phyloP scores from a whole-genome alignment of 2,797 vertebrate species.

The Clarias laeviceps region DNA sequence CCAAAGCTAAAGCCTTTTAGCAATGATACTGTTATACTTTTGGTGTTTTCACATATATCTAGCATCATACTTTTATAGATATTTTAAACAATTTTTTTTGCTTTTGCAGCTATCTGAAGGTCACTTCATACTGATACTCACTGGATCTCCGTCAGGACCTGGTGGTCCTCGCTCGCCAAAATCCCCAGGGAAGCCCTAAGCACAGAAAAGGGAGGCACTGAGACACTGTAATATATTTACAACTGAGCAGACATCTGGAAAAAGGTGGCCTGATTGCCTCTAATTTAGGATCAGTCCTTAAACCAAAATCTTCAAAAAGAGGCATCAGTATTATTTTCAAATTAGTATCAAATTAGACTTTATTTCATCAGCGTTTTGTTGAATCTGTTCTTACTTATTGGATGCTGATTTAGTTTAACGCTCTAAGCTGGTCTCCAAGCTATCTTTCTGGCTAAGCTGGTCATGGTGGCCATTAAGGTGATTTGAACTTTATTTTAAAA shows the following conservation, averaged over 20 bases:
- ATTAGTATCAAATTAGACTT: neutral
- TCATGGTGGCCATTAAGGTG: no score
- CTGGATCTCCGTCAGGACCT: slow-evolving; percentile 92
- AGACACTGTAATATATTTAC: slow-evolving; percentile 32
- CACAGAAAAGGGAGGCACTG: slow-evolving; percentile 61
- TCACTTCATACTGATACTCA: slow-evolving; percentile 74
- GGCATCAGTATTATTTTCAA: neutral
- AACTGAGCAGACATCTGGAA: slow-evolving; percentile 10
- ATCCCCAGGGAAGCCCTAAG: slow-evolving; percentile 93
- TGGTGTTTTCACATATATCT: neutral
- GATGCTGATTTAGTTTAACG: no score
- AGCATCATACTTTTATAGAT: neutral
- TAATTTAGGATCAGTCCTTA: neutral
- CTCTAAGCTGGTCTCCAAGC: no score
- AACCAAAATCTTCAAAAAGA: neutral
- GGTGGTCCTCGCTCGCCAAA: slow-evolving; percentile 92
- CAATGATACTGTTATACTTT: neutral
- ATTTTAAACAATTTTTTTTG: neutral
- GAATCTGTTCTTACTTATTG: no score
- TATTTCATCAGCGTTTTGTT: no score
- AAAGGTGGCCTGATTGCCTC: neutral
- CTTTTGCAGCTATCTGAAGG: neutral
- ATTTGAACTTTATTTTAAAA: no score
- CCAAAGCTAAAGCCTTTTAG: neutral
- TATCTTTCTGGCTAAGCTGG: no score